These are phyloP conservation scores for Calyptommatus sinebrachiatus DNA, from an alignment of 2,113 vertebrate species.

Conservation along the genomic window DNA sequence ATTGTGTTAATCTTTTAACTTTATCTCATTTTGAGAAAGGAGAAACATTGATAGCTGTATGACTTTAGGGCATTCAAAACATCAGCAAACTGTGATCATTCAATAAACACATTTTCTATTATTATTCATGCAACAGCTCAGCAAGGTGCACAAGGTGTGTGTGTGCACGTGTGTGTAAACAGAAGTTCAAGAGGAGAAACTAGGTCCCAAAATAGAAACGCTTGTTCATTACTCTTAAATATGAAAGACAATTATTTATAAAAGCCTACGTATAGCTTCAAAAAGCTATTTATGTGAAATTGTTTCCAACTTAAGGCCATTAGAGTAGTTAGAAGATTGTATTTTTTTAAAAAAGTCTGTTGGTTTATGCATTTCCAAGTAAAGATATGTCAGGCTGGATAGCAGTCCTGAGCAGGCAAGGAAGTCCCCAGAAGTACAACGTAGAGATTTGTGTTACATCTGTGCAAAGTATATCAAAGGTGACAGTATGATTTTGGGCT, in stretches of 20 bases:
- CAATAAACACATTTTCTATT: conserved; percentile 18
- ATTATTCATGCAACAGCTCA: conserved; percentile 4
- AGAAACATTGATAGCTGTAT: not conserved
- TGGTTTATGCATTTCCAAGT: too few species aligned
- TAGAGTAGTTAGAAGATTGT: not conserved
- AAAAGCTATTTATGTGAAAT: not conserved
- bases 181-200: not conserved
- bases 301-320: not conserved
- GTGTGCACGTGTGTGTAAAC: not conserved
- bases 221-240: not conserved
- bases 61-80: not conserved
- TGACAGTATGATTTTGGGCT: too few species aligned
- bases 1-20: not conserved
- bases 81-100: not conserved
- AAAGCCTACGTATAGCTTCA: not conserved
- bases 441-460: too few species aligned
- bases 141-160: not conserved
- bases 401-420: too few species aligned
- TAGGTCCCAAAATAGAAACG: accelerated
- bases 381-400: too few species aligned
- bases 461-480: too few species aligned
- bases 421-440: too few species aligned
- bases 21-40: not conserved
- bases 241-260: not conserved
- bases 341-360: not conserved